Percentiles rank a stretch among this genome's conserved stretches.
These are phyloP conservation scores for Amphibalanus amphitrite DNA, from an alignment of 1,140 invertebrate genomes.

Conservation along the genomic window DNA sequence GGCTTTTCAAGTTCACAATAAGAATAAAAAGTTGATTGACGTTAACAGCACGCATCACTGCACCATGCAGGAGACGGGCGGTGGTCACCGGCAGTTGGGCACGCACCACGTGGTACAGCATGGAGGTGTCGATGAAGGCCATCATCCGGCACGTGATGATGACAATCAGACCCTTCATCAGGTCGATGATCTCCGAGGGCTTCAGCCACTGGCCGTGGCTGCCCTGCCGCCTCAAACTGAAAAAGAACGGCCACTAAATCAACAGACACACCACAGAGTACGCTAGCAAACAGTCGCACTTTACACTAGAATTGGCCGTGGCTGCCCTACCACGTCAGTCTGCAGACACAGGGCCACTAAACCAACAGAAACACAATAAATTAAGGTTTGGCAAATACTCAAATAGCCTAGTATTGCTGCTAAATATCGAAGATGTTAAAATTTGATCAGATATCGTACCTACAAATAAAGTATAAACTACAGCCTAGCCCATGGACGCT, in stretches of 20 bases:
- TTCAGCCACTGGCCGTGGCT: constrained; percentile 36
- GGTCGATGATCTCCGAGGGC: constrained; percentile 88
- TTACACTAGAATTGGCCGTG: too few relatives aligned
- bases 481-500: too few relatives aligned
- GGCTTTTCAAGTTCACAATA: too few relatives aligned
- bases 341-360: background rate
- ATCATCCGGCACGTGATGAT: constrained; percentile 65
- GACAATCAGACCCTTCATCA: constrained; percentile 80
- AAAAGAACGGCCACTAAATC: too few relatives aligned
- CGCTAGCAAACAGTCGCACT: background rate
- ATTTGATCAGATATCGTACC: too few relatives aligned
- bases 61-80: too few relatives aligned
- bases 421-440: too few relatives aligned
- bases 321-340: too few relatives aligned
- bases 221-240: background rate
- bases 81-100: too few relatives aligned
- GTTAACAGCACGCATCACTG: too few relatives aligned
- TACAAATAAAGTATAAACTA: too few relatives aligned
- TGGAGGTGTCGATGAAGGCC: constrained; percentile 86
- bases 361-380: background rate
- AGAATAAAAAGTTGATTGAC: too few relatives aligned
- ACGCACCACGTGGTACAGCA: constrained; percentile 83
- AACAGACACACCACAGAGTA: background rate
- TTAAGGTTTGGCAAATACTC: background rate
- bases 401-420: background rate